Evolutionary conservation across 2,113 vertebrate genomes (phyloP).

Genomic region (Miniopterus natalensis): DNA sequence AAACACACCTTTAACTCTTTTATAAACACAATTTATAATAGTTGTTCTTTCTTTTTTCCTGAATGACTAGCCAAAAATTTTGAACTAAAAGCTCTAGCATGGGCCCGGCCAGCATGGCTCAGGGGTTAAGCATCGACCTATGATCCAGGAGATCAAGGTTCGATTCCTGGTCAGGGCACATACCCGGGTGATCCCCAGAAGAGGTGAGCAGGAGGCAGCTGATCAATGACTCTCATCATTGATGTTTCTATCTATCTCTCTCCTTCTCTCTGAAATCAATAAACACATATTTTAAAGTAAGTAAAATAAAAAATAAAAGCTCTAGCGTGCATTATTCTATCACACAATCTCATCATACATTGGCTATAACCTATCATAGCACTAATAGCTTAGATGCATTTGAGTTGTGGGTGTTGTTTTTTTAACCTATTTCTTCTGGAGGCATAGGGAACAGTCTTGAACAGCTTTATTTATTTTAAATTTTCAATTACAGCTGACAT

Average conservation of each 20-base stretch:
- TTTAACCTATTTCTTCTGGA: neutral
- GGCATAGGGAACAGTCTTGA: neutral
- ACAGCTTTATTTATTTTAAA: neutral
- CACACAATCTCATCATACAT: neutral
- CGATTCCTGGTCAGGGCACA: no score
- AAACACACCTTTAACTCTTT: constrained; percentile 53
- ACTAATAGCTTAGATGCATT: neutral
- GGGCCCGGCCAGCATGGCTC: no score
- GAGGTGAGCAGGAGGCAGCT: no score
- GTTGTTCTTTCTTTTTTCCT: neutral
- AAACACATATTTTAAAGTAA: no score
- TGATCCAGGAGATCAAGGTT: no score
- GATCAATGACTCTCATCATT: no score
- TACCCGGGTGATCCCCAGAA: no score
- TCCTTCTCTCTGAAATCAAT: no score
- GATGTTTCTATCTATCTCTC: no score
- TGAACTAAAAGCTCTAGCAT: neutral
- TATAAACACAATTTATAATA: constrained; percentile 42
- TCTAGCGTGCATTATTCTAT: neutral
- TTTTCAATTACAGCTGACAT: neutral
- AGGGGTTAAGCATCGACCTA: no score
- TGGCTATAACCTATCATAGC: no score
- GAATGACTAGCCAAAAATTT: constrained; percentile 1
- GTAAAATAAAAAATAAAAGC: no score
- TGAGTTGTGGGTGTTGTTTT: neutral